Percentiles rank a stretch among this genome's conserved stretches.
Evolutionary conservation across 2,797 vertebrate species (phyloP).

Genomic region (Myotis vivesi): DNA sequence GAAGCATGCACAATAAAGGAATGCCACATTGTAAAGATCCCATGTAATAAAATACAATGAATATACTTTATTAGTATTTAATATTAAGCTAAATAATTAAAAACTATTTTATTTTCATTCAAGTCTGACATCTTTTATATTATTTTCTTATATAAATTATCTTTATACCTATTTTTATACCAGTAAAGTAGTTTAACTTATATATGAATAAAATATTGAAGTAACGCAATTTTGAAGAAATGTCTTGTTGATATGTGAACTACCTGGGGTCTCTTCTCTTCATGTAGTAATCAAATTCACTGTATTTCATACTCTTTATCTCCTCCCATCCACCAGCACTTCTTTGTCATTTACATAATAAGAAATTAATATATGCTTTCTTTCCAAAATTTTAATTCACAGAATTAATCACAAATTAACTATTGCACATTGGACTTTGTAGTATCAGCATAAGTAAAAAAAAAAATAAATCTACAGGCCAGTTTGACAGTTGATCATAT

Average conservation of each 20-base stretch:
- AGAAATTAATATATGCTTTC: neutral
- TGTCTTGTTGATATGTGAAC: neutral
- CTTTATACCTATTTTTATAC: neutral
- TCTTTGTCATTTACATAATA: neutral
- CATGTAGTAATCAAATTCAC: neutral
- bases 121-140: neutral
- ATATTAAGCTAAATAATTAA: neutral
- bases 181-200: neutral
- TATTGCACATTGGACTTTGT: neutral
- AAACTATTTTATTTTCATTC: neutral
- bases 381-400: neutral
- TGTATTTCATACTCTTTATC: neutral
- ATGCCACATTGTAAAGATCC: neutral
- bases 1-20: neutral
- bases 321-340: neutral
- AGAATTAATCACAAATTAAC: neutral
- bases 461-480: neutral
- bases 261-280: neutral
- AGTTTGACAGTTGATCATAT: neutral
- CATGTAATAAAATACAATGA: neutral
- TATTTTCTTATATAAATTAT: neutral
- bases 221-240: neutral
- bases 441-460: neutral
- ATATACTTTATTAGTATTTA: neutral
- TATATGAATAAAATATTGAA: neutral